Conservation (phyloP, 2,888 invertebrate genomes). For the Dasysyrphus tricinctus region DNA sequence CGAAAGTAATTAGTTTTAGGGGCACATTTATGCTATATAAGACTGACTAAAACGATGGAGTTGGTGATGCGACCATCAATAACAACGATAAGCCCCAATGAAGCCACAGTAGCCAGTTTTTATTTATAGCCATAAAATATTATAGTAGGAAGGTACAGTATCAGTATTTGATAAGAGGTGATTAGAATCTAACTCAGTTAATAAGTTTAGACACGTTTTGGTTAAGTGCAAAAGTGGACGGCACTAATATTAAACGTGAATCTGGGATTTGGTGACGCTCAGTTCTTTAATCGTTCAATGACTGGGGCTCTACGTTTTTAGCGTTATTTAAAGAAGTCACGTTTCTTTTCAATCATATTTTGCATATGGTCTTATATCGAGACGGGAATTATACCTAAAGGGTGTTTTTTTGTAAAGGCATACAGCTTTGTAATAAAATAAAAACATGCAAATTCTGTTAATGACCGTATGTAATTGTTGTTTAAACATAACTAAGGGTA, state of each 20-base stretch:
- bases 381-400: not conserved
- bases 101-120: not conserved
- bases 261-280: not conserved
- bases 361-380: not conserved
- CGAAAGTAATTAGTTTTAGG: slow-evolving; percentile 11
- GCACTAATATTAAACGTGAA: not conserved
- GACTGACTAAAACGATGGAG: not conserved
- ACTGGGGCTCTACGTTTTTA: not conserved
- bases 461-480: no score
- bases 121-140: not conserved
- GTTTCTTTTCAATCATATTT: not conserved
- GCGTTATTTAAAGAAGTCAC: not conserved
- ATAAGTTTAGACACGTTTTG: not conserved
- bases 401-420: no score
- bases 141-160: not conserved
- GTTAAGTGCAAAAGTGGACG: not conserved
- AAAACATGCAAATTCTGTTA: no score
- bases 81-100: not conserved
- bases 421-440: no score
- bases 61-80: not conserved
- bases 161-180: not conserved
- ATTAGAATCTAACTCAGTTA: not conserved
- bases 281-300: not conserved
- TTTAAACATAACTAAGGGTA: no score
- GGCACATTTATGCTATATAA: not conserved